Base-by-base conservation (phyloP, 2,797 vertebrate genomes). In the Myotis pilosus region DNA sequence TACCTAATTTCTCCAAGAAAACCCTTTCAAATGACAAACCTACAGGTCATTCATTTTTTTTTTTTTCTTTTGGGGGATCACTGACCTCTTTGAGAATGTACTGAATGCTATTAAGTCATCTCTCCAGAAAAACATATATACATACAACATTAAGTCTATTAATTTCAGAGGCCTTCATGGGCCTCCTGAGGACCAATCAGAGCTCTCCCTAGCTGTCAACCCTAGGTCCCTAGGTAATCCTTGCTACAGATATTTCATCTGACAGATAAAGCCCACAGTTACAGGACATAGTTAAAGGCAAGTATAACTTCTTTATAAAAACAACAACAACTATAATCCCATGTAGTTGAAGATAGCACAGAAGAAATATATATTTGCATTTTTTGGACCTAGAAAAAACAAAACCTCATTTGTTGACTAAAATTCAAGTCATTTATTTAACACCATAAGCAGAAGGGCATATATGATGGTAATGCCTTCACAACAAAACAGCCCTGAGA, bases 351-450 rank as follows among this genome's bases (percentile, higher is more conserved):
- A 49, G 17, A 66, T 9, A 89, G 25, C 72, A 13, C 62, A 86
- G 51, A 92, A 60, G 25, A 94, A 91, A 94, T 57, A 53, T 23
- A 13, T 69, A 75, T 57, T 62, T 68, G 23, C 28, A 82, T 13
- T 76, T 75, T 89, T 91, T 66, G 49, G 33, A 38, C 15, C 22
- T n/a, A 8, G 33, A 62, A 83, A 74, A 69, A 91, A 84, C 41
- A 36, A 76, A 83, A 94, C 68, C 22, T 62, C 82, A 86, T 41
- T 76, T 75, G 69, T 7, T 87, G 71, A 49, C 13, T 79, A 89
- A 95, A 93, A 86, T 11, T 84, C n/a, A 78, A 89, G 33, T 87
- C 41, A 71, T 51, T 94, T 71, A 89, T 78, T 83, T 68, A 84
- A 83, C 17, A 87, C 28, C 69, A 92, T 60, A 82, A 80, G 60